Evolutionary conservation across 2,888 invertebrate genomes (phyloP), one percentile per base, ranked within the genome.

Genomic region (Psylliodes chrysocephalus): DNA sequence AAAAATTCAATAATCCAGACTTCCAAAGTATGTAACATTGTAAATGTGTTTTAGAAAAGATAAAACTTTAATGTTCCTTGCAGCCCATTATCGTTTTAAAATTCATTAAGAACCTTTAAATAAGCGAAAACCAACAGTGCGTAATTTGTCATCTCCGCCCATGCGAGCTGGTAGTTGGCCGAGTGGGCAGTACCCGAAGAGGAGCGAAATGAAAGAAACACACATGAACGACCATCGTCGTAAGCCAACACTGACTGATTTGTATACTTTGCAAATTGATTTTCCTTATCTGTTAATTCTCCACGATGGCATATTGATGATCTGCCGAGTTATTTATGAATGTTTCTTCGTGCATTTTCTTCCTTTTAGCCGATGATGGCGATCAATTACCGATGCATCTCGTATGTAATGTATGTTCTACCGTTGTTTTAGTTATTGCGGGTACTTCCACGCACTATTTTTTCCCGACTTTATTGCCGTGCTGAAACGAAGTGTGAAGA

Each of bases 261-360:
- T 67, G 63, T 61, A 57, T 61, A 60, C 51, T 49, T 57, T 57
- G 57, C 60, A 57, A 67, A 63, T 63, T 61, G 61, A 53, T 40
- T 61, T 61, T 64, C 57, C 57, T 63, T 57, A 63, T 47, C 53
- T 56, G 38, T 57, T 54, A 63, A 54, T 64, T 51, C 60, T 57
- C 22, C 53, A 25, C 40, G 57, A 42, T 60, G 64, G 55, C 60
- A 60, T 60, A 63, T 61, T 61, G 61, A 63, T 55, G 53, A 54
- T 38, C 28, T 40, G 57, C 44, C 38, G 60, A 66, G 56, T 62
- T 56, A 53, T 67, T 57, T 60, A 51, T 60, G 61, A 57, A 51
- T 47, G 40, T 38, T 28, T 33, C 19, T 38, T n/a, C 46, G 15
- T 18, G 8, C 44, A 18, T 46, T n/a, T 19, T 46, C 46, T 46